A percentile compares a stretch with the other conserved stretches of the same genome.
These are phyloP conservation scores for Spinibarbus caldwelli DNA, from an alignment of 2,797 vertebrate genomes.

Conservation along the genomic window DNA sequence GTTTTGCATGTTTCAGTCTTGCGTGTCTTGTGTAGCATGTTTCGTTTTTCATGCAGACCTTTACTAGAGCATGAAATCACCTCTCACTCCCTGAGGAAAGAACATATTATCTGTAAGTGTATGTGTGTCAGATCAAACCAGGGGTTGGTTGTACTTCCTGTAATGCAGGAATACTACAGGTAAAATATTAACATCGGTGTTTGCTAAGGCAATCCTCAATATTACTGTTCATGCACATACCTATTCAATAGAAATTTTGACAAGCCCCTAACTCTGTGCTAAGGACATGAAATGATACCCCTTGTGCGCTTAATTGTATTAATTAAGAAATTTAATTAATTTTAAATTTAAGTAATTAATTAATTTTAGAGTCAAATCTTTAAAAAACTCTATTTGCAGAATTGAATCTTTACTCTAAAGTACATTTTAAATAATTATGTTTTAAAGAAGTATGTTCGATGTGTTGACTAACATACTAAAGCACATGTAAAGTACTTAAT, in stretches of 20 bases:
- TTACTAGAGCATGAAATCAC: too few relatives aligned
- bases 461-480: background rate
- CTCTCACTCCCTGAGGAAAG: constrained; percentile 12
- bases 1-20: background rate
- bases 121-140: background rate
- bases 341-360: too few relatives aligned
- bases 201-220: background rate
- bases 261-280: background rate
- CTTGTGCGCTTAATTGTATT: background rate
- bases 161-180: background rate
- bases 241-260: background rate
- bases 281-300: background rate
- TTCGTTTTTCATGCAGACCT: constrained; percentile 37
- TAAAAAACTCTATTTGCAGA: background rate
- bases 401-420: background rate
- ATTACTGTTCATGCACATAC: background rate
- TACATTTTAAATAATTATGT: background rate
- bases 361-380: background rate
- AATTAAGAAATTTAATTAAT: too few relatives aligned
- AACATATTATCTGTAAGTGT: background rate
- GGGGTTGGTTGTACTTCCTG: background rate
- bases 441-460: background rate
- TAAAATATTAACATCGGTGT: background rate
- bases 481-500: background rate
- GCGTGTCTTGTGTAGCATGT: constrained; percentile 1